Base-by-base conservation (phyloP, 2,113 vertebrate genomes). In the Argyrosomus japonicus region DNA sequence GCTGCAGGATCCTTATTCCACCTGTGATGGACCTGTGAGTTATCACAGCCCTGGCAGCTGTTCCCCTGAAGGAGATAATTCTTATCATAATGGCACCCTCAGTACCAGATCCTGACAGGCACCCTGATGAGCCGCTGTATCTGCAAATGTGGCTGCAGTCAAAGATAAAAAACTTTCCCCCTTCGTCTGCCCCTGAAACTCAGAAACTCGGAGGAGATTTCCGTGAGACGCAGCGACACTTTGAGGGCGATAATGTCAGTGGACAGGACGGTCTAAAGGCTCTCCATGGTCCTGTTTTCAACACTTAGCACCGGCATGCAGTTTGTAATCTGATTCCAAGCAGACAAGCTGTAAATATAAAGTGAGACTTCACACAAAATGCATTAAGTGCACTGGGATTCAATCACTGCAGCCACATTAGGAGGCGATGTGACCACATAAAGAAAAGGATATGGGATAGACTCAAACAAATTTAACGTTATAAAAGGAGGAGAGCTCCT, bases 71-170 rank as follows among this genome's bases (percentile, higher is more conserved):
- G 76, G 68, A 83, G 75, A 83, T 75, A 23, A 75, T 71, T 68
- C 57, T 76, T 75, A 86, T 89, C 85, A 85, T 68, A 65, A 69
- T 81, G 74, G 75, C 75, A 70, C n/a, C 61, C 50, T 82, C 79
- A 81, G 84, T 54, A 62, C 57, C 78, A 76, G 75, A 75, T 51
- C 56, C 82, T 76, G 89, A 83, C 79, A 83, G 58, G 63, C 54
- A 72, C 57, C 83, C 76, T 68, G 76, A 91, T 75, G 68, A 87
- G 83, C 61, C 1, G 62, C 65, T 62, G 36, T 64, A 67, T 70
- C 69, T 71, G 48, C 56, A 45, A 84, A 65, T 73, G 64, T 75
- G 65, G 60, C 61, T 65, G 74, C 17, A 7, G 69, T 58, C 18
- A 18, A 43, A 62, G 67, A 87, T 76, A 77, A 83, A 47, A 74